Evolutionary conservation across 2,797 vertebrate species (phyloP), one percentile per base, ranked within the genome.

Genomic region (Psittacula echo): DNA sequence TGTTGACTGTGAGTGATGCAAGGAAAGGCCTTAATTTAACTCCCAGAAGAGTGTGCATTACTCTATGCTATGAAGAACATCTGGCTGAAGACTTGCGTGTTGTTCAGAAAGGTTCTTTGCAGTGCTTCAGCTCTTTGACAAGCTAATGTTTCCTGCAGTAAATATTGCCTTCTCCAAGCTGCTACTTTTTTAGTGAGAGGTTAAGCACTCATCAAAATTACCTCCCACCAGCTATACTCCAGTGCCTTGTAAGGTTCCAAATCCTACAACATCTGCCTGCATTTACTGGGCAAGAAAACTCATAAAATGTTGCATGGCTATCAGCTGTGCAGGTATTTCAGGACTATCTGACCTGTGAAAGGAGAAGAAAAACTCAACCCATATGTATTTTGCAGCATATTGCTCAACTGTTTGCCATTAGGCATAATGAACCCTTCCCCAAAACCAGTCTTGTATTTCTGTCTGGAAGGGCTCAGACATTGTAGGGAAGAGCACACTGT

Each of bases 101-200:
- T 77, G n/a, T 94, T 94, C 91, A 62, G 45, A 92, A 92, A 61
- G 87, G 62, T 76, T 93, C 32, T 44, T 64, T 62, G 74, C 16
- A 54, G 86, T 54, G 77, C 83, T 85, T 85, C 29, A 95, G 81
- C 70, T 83, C 84, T 95, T 85, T 89, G 89, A 94, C 94, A 97
- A 89, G 87, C 96, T 94, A 95, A 94, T 96, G 96, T 94, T 98
- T 98, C 96, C 96, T 93, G 96, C 82, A 94, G 93, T 96, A 95
- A 98, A 97, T 97, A 89, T n/a, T 94, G 77, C 78, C 91, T 95
- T 94, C 92, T 97, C 90, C 93, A 97, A 97, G 92, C 74, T 93
- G 97, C 94, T 96, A 95, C 97, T 97, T 96, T 97, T 97, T 94
- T 89, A 97, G 96, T 94, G 67, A 94, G 95, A 96, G 96, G 97